Evolutionary conservation across 2,797 vertebrate genomes (phyloP).

Genomic region (Pteronotus mesoamericanus): DNA sequence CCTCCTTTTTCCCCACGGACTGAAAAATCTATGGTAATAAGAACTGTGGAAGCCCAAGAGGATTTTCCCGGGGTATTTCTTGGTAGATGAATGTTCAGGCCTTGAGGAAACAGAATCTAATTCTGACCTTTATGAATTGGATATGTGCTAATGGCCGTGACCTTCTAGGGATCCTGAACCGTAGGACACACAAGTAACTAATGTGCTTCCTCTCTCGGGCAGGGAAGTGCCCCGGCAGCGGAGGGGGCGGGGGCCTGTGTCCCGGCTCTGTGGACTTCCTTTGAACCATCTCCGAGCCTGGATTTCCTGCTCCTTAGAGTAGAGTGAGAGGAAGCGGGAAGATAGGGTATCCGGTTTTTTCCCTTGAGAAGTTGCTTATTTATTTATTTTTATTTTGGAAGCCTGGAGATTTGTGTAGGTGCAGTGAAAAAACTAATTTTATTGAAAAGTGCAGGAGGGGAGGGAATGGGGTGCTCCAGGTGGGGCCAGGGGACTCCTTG

Average conservation of each 20-base stretch:
- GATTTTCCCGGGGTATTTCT: not conserved
- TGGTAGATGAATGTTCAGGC: not conserved
- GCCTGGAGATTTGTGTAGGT: not conserved
- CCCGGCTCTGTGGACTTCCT: not conserved
- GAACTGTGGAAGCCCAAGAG: not conserved
- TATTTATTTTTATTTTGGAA: not conserved
- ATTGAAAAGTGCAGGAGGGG: not conserved
- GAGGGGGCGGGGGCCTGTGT: too few relatives aligned
- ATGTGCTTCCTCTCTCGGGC: too few relatives aligned
- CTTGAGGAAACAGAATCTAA: not conserved
- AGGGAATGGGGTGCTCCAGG: not conserved
- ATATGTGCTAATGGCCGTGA: not conserved
- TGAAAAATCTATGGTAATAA: not conserved
- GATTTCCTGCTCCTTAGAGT: not conserved
- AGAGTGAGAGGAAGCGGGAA: not conserved
- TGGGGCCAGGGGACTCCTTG: not conserved
- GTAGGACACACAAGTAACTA: not conserved
- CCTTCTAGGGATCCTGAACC: not conserved
- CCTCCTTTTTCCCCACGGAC: not conserved
- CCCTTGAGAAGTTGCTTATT: not conserved
- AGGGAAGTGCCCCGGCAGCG: not conserved
- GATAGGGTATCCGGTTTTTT: accelerated
- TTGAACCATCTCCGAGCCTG: not conserved
- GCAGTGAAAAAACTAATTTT: not conserved
- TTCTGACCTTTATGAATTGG: not conserved